Conservation (phyloP, 2,113 vertebrate genomes). For the Octodon degus region DNA sequence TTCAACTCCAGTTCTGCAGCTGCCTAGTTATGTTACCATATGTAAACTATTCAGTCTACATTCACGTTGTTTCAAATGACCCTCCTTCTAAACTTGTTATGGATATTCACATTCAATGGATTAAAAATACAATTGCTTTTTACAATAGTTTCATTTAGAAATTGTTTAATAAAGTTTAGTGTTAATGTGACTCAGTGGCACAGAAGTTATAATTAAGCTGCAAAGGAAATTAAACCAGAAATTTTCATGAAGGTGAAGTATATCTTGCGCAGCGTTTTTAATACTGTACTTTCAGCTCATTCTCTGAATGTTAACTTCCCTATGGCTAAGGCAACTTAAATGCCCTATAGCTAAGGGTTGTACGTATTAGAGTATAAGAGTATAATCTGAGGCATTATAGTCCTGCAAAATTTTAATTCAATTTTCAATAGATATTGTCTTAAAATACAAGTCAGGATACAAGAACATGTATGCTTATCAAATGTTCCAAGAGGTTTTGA, state of each 20-base stretch:
- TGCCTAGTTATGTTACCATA: too few relatives aligned
- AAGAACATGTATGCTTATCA: neutral
- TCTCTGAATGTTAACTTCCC: neutral
- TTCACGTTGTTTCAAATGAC: neutral
- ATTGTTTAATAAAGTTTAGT: neutral
- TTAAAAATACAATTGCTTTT: neutral
- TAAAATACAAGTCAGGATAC: neutral
- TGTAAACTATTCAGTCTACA: neutral
- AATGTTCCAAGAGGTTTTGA: neutral
- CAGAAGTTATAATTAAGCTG: accelerated
- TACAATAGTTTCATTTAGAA: neutral
- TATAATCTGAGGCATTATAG: neutral
- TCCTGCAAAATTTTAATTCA: neutral
- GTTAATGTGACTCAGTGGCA: neutral
- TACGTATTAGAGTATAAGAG: neutral
- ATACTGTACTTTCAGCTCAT: neutral
- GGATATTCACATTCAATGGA: neutral
- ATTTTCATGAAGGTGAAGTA: neutral
- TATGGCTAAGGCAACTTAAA: neutral
- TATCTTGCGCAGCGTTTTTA: neutral
- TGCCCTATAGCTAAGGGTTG: neutral
- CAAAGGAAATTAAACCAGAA: neutral
- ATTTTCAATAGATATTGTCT: neutral
- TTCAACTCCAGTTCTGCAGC: neutral
- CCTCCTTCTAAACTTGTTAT: neutral